These are phyloP conservation scores for Palythoa caribaeorum DNA, from an alignment of 92 coral and sea anemone species.

Conservation along the genomic window DNA sequence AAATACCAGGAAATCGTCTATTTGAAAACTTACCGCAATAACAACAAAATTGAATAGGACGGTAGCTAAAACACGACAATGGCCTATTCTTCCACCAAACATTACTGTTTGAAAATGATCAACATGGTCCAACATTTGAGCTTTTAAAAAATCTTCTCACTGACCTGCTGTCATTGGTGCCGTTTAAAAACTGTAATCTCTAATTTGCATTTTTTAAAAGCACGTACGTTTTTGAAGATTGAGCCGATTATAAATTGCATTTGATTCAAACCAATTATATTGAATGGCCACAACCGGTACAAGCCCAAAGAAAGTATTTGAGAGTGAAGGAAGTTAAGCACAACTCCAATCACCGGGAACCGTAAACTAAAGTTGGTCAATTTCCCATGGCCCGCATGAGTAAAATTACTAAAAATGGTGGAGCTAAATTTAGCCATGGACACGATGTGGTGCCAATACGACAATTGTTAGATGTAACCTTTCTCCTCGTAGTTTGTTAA, in stretches of 20 bases:
- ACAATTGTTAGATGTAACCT: not conserved
- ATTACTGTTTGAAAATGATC: not conserved
- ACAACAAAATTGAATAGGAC: not conserved
- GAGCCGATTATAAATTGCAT: not conserved
- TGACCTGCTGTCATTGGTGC: not conserved
- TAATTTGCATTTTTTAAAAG: too few species aligned
- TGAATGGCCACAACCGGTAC: not conserved
- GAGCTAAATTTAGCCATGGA: not conserved
- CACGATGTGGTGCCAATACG: not conserved
- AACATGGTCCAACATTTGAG: not conserved
- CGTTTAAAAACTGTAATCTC: too few species aligned
- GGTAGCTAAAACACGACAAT: not conserved
- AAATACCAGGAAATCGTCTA: constrained; percentile 2
- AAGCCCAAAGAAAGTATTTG: not conserved
- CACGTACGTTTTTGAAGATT: too few species aligned
- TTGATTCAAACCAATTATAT: not conserved
- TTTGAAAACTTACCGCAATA: not conserved
- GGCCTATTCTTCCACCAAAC: constrained; percentile 10
- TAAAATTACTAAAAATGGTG: constrained; percentile 4
- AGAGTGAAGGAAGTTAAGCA: not conserved
- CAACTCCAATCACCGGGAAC: not conserved
- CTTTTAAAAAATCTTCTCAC: not conserved
- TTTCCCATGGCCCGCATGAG: not conserved
- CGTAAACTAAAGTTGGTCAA: not conserved
- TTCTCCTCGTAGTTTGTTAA: not conserved